Evolutionary conservation across 2,113 vertebrate species (phyloP), one percentile per base, ranked within the genome.

Genomic region (Hippocampus abdominalis): DNA sequence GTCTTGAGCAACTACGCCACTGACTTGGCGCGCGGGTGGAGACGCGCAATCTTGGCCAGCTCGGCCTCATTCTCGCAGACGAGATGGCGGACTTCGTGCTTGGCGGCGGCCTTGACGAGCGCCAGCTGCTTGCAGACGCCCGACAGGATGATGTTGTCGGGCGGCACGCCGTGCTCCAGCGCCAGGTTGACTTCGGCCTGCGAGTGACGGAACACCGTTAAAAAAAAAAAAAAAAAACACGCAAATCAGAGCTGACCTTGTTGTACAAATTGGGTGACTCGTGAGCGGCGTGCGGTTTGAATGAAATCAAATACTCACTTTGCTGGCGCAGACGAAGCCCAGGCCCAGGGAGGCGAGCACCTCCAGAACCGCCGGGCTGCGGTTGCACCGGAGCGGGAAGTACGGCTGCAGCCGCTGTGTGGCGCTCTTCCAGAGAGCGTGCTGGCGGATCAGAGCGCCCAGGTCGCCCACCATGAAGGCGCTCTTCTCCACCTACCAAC

Each of bases 401-500:
- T 97, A 98, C 18, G 96, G 95, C 83, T 94, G 95, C 79, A 99
- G 89, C 16, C 89, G 93, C 67, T 94, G 91, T 89, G 94, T 92
- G 56, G 90, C 78, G 0, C 88, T 93, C 89, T 94, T 95, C 97
- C 97, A 99, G 44, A 92, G 92, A 53, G 91, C 90, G 79, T 98
- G 95, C 83, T 95, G 95, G 82, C 91, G 95, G 79, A 97, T 94
- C 79, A 99, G 91, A 77, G 94, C 94, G 70, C 97, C 97, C 64
- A 99, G 95, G 88, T 99, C 94, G 51, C 94, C 96, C 89, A 98
- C 94, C 87, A 94, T 95, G 93, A 99, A 98, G 2, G 95, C 94
- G 85, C 91, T 96, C 88, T 95, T 97, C 82, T 94, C 95, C 90
- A 93, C 92, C 96, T 98, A 82, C 63, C 42, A 59, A 82, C 4